A percentile compares a stretch with the other conserved stretches of the same genome.
Conservation (phyloP, 2,113 vertebrate genomes). For the Quiscalus mexicanus region DNA sequence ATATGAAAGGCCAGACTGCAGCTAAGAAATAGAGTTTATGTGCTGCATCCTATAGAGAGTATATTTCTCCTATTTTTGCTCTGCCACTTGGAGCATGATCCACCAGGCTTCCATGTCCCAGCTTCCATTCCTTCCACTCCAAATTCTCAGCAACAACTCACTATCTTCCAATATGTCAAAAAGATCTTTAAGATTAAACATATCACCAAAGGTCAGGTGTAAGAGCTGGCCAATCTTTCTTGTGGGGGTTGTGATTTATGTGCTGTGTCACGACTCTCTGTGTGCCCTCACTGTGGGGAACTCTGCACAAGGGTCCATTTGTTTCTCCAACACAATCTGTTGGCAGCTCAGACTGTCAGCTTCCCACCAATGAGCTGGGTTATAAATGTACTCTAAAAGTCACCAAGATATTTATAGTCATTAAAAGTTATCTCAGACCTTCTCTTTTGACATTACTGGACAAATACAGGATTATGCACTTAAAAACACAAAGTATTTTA, state of each 20-base stretch:
- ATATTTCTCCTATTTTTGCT: neutral
- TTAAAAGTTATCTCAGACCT: neutral
- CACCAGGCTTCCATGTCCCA: neutral
- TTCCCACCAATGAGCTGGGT: neutral
- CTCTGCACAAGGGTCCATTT: neutral
- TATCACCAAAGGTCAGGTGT: neutral
- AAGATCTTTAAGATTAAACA: neutral
- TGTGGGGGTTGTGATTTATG: neutral
- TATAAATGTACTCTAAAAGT: neutral
- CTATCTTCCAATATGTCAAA: neutral
- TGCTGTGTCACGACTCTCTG: neutral
- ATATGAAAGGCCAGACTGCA: neutral
- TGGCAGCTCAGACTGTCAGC: neutral
- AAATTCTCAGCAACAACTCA: neutral
- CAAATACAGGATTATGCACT: neutral
- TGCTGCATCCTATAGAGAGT: neutral
- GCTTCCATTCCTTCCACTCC: neutral
- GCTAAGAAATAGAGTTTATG: neutral
- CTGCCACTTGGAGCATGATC: neutral
- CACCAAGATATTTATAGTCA: neutral
- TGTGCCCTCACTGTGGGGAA: neutral
- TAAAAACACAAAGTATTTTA: neutral
- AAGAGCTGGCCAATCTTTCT: neutral
- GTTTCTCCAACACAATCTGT: neutral
- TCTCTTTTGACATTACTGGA: neutral